Evolutionary conservation across 2,113 vertebrate species (phyloP).

Genomic region (Mellivora capensis): DNA sequence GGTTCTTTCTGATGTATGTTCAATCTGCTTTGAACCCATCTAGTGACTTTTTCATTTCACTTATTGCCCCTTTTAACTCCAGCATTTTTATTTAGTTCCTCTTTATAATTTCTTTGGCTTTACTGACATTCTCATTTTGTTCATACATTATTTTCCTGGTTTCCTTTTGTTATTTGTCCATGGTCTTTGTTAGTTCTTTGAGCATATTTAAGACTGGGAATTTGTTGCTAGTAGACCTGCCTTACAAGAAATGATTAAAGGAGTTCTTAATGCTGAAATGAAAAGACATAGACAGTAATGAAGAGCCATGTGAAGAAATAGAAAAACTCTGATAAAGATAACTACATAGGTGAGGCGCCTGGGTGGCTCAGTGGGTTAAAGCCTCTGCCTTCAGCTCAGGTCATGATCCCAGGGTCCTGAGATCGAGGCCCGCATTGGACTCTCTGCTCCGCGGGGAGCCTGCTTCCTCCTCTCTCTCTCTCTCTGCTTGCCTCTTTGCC

Average conservation of each 20-base stretch:
- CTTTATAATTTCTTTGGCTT: background rate
- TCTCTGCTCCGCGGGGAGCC: no score
- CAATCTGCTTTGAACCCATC: background rate
- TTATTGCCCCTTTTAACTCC: background rate
- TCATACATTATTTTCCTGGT: background rate
- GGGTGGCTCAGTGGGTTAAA: no score
- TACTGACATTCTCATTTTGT: background rate
- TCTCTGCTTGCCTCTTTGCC: no score
- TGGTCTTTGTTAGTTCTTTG: background rate
- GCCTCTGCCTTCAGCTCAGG: no score
- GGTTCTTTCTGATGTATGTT: background rate
- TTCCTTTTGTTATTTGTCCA: constrained; percentile 1
- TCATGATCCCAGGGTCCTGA: no score
- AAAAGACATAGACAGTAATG: background rate
- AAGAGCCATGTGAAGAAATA: background rate
- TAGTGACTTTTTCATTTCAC: background rate
- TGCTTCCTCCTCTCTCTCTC: no score
- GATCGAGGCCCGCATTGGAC: no score
- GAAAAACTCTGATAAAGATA: background rate
- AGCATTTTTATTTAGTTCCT: background rate
- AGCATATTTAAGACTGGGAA: background rate
- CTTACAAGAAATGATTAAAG: background rate
- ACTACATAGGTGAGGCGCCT: background rate
- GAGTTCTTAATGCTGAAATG: background rate
- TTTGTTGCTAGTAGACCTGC: background rate